Base-by-base conservation (phyloP, 2,797 vertebrate species). In the Sparus aurata region DNA sequence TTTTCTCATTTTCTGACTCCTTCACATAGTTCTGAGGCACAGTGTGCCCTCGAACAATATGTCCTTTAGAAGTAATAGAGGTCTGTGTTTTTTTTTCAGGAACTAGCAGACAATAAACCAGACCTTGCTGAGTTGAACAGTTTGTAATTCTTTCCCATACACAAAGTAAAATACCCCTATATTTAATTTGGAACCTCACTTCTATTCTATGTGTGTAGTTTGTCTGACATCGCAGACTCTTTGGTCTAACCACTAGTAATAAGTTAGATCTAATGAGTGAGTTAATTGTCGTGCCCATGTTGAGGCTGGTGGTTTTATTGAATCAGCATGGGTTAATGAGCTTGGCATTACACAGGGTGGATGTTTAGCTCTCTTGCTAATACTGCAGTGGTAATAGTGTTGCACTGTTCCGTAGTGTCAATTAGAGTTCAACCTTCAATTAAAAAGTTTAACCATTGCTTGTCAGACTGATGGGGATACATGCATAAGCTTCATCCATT, bases 271-370 rank as follows among this genome's bases (percentile, higher is more conserved):
- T 91, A 93, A 93, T 89, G 85, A 90, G 74, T 65, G 81, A 84
- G 80, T 89, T 93, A 90, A 93, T 94, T 93, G 69, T 86, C 73
- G 81, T 74, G 53, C 41, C 43, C 72, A 75, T 87, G 82, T 80
- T 89, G 85, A 83, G 82, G 93, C 83, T 91, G 82, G 80, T 83
- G 77, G 64, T 89, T 88, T 84, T 87, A 88, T 79, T 73, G 38
- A 75, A 84, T 88, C 89, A 89, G 75, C 88, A 87, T 84, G 89
- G 79, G 85, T 88, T 91, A 90, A 93, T 91, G 85, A 94, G 90
- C 82, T 79, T 82, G 76, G 77, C 82, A 82, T 83, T 74, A 61
- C 82, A 75, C 52, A 73, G 73, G 34, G 43, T 79, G 91, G 86
- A 90, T 77, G 74, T 87, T 89, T 80, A 47, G 57, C 75, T 89